Percentiles rank a stretch among this genome's conserved stretches.
phyloP scores from a whole-genome alignment of 2,888 invertebrate genomes.

The Flexamia atlantica region DNA sequence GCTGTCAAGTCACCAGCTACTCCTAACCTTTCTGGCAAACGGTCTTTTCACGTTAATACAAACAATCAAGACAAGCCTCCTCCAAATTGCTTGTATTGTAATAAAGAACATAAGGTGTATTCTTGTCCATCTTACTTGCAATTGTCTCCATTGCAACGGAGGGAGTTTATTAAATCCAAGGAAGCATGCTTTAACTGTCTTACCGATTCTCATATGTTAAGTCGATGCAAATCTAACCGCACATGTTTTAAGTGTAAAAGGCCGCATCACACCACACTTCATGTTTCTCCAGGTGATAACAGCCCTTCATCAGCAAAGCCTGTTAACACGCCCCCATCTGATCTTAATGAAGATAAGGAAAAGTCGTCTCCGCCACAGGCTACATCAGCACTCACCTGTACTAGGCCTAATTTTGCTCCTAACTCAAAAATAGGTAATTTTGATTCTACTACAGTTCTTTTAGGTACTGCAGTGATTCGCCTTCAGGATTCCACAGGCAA shows the following conservation, averaged over 20 bases:
- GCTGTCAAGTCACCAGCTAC: too few species aligned
- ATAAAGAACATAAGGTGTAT: not conserved
- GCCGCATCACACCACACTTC: not conserved
- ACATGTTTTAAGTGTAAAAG: constrained; percentile 1
- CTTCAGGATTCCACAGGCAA: not conserved
- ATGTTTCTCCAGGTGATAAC: not conserved
- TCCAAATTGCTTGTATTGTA: not conserved
- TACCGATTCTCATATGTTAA: not conserved
- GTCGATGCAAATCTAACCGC: not conserved
- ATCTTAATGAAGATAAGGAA: not conserved
- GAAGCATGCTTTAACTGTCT: constrained; percentile 41
- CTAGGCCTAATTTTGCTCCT: not conserved
- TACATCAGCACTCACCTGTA: not conserved
- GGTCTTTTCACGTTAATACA: not conserved
- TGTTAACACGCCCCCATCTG: not conserved
- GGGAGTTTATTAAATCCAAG: constrained; percentile 21
- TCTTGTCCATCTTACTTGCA: constrained; percentile 3
- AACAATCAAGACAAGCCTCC: not conserved
- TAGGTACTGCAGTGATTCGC: not conserved
- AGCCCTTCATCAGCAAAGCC: not conserved
- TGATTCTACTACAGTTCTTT: not conserved
- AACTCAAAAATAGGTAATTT: not conserved
- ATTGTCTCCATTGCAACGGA: not conserved
- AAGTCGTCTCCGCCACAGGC: not conserved
- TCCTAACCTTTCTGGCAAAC: not conserved